A percentile compares a stretch with the other conserved stretches of the same genome.
Conservation (phyloP, 1,140 invertebrate genomes). For the Dysdera silvatica region DNA sequence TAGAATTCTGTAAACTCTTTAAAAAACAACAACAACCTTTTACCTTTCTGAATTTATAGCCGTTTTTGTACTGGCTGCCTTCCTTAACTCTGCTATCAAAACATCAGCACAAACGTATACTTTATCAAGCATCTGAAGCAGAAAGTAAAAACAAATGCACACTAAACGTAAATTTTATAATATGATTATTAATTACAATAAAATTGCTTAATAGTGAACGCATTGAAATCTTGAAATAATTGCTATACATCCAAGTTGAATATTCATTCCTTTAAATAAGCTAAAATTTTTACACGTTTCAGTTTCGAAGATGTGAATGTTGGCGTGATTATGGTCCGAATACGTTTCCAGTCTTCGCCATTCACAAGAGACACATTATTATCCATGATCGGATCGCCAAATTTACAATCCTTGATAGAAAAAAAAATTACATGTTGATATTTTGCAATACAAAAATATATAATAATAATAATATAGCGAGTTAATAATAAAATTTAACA, state of each 20-base stretch:
- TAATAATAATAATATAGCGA: too few species aligned
- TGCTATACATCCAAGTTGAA: too few species aligned
- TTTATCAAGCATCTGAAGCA: neutral
- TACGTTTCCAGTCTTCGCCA: slow-evolving; percentile 49
- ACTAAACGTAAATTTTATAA: too few species aligned
- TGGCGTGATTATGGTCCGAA: slow-evolving; percentile 50
- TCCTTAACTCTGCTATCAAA: neutral
- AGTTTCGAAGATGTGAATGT: slow-evolving; percentile 53
- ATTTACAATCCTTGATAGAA: neutral
- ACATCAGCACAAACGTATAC: neutral
- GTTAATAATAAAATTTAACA: too few species aligned
- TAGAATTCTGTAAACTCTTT: too few species aligned
- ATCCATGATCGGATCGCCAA: neutral
- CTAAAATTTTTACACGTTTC: slow-evolving; percentile 39
- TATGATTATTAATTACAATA: too few species aligned
- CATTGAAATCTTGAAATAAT: too few species aligned
- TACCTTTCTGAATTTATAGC: neutral
- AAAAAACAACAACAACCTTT: too few species aligned
- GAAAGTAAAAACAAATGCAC: neutral
- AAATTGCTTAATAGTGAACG: too few species aligned
- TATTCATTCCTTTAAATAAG: too few species aligned
- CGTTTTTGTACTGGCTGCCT: neutral
- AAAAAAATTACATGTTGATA: too few species aligned
- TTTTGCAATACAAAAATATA: too few species aligned
- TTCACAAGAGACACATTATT: slow-evolving; percentile 48